phyloP scores from a whole-genome alignment of 2,797 vertebrate species.

The Xiphophorus birchmanni region DNA sequence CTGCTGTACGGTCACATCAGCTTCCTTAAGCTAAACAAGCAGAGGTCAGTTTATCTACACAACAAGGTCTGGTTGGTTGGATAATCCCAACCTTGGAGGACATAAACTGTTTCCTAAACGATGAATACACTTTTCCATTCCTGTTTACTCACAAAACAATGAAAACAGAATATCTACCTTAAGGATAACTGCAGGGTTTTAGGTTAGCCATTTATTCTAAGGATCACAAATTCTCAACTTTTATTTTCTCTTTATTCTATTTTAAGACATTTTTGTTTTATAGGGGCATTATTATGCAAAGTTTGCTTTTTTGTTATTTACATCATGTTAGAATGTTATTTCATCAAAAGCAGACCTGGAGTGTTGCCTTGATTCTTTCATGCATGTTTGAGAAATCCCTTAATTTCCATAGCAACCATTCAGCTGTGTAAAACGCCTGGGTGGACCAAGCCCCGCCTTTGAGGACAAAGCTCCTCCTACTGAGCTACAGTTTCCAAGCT shows the following conservation, averaged over 20 bases:
- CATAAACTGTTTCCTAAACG: not conserved
- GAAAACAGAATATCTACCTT: constrained; percentile 31
- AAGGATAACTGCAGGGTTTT: constrained; percentile 30
- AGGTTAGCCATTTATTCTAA: constrained; percentile 18
- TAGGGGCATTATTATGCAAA: not conserved
- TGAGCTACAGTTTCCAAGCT: no score
- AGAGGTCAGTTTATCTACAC: constrained; percentile 11
- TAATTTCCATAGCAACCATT: no score
- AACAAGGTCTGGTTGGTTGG: not conserved
- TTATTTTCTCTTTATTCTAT: not conserved
- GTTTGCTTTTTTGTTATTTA: no score
- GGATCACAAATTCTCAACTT: not conserved
- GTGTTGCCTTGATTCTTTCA: no score
- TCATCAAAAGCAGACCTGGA: no score
- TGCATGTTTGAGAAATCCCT: no score
- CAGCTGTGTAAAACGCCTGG: no score
- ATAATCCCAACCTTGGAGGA: constrained; percentile 21
- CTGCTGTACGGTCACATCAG: constrained; percentile 8
- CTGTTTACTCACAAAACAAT: not conserved
- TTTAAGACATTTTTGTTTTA: not conserved
- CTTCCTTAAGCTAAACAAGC: constrained; percentile 28
- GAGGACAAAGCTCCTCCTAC: no score
- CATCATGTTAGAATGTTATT: no score
- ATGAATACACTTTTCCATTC: not conserved
- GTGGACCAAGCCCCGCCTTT: no score